Evolutionary conservation across 1,140 invertebrate genomes (phyloP).

Genomic region (Globodera ellingtonae): DNA sequence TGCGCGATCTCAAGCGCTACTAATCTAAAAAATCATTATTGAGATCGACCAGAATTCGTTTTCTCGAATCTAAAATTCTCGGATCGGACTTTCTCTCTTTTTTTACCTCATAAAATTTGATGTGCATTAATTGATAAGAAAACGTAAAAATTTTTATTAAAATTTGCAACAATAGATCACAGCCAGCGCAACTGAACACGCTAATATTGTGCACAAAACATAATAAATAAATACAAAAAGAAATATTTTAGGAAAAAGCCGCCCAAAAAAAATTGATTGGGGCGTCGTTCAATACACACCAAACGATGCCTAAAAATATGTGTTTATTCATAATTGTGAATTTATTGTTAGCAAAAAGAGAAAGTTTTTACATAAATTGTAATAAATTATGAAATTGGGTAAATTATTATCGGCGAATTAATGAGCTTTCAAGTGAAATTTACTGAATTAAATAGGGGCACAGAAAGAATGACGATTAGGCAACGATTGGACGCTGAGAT

Average conservation of each 20-base stretch:
- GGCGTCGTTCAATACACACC: background rate
- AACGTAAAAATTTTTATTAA: background rate
- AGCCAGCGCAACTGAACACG: background rate
- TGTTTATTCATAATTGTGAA: background rate
- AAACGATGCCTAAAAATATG: background rate
- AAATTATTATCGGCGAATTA: no score
- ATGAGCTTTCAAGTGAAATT: background rate
- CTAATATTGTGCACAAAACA: background rate
- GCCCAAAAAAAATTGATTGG: background rate
- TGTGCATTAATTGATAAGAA: no score
- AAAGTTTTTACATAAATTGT: no score
- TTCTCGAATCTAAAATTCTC: no score
- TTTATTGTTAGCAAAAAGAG: background rate
- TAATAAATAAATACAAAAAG: background rate
- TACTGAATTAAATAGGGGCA: background rate
- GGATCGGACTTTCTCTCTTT: no score
- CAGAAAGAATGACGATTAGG: background rate
- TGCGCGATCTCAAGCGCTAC: no score
- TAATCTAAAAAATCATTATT: no score
- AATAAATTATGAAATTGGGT: no score
- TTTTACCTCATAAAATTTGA: no score
- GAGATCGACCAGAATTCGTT: no score
- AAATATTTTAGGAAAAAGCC: background rate
- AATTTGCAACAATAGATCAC: background rate
- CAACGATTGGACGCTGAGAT: background rate